phyloP scores from a whole-genome alignment of 1,140 invertebrate genomes.

The Lepidostoma basale region DNA sequence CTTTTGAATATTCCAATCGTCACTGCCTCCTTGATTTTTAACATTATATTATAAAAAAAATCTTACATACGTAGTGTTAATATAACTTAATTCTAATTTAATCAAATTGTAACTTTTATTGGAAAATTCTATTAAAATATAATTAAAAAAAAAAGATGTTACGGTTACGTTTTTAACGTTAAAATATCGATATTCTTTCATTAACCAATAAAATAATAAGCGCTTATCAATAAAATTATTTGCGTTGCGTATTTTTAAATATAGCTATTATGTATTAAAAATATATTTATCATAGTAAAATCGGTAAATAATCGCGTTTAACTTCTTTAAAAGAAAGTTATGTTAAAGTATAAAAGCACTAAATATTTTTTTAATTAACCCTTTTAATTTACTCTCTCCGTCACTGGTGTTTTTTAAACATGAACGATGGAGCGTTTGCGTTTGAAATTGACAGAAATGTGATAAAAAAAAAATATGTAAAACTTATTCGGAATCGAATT shows the following conservation, averaged over 20 bases:
- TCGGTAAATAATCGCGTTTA: constrained; percentile 7
- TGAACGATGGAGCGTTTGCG: too few species aligned
- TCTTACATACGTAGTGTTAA: not conserved
- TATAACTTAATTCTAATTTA: not conserved
- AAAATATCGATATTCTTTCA: constrained; percentile 1
- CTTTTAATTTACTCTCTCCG: too few species aligned
- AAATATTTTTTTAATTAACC: too few species aligned
- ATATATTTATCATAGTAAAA: too few species aligned
- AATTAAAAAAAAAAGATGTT: too few species aligned
- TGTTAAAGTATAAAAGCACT: too few species aligned
- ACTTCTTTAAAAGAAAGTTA: too few species aligned
- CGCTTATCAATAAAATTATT: not conserved
- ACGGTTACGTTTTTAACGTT: constrained; percentile 14
- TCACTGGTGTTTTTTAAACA: too few species aligned
- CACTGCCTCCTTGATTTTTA: constrained; percentile 53
- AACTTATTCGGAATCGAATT: too few species aligned
- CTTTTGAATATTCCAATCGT: constrained; percentile 51
- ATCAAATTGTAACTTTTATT: not conserved
- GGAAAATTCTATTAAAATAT: not conserved
- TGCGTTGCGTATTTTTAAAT: not conserved
- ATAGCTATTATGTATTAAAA: constrained; percentile 3
- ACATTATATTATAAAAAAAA: constrained; percentile 29
- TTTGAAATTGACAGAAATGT: too few species aligned
- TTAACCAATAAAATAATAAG: not conserved
- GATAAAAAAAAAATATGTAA: too few species aligned